Evolutionary conservation across 1,140 invertebrate genomes (phyloP).

Genomic region (Pentalonia nigronervosa): DNA sequence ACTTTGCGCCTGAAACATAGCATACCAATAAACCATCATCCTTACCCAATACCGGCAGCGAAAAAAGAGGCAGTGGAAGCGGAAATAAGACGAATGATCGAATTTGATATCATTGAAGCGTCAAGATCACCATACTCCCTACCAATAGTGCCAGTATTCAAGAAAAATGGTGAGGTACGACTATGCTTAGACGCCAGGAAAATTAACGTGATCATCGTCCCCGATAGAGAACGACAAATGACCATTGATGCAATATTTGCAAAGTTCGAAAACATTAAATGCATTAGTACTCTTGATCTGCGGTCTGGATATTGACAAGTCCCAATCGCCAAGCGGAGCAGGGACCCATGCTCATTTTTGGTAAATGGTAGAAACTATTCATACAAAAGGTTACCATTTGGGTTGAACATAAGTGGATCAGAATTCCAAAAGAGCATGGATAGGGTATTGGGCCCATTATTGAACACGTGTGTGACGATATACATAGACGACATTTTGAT

Average conservation of each 20-base stretch:
- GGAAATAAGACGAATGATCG: not conserved
- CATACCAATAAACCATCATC: too few species aligned
- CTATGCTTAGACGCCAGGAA: too few species aligned
- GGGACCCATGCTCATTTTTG: not conserved
- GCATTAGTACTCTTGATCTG: not conserved
- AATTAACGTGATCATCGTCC: not conserved
- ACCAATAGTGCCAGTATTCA: not conserved
- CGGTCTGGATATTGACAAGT: not conserved
- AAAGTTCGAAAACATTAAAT: not conserved
- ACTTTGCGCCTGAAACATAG: too few species aligned
- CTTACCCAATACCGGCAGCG: not conserved
- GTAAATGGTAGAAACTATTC: too few species aligned
- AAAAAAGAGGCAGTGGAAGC: not conserved
- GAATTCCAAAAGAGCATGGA: too few species aligned
- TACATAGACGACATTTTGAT: too few species aligned
- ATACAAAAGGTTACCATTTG: too few species aligned
- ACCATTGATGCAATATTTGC: not conserved
- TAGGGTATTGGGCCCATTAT: too few species aligned
- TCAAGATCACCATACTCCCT: not conserved
- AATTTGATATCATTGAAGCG: not conserved
- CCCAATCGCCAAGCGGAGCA: not conserved
- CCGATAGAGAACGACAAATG: not conserved
- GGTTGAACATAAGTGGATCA: too few species aligned
- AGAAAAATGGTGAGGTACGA: not conserved
- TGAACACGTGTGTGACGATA: too few species aligned